These are phyloP conservation scores for Centruroides vittatus DNA, from an alignment of 1,140 invertebrate genomes.

Conservation along the genomic window DNA sequence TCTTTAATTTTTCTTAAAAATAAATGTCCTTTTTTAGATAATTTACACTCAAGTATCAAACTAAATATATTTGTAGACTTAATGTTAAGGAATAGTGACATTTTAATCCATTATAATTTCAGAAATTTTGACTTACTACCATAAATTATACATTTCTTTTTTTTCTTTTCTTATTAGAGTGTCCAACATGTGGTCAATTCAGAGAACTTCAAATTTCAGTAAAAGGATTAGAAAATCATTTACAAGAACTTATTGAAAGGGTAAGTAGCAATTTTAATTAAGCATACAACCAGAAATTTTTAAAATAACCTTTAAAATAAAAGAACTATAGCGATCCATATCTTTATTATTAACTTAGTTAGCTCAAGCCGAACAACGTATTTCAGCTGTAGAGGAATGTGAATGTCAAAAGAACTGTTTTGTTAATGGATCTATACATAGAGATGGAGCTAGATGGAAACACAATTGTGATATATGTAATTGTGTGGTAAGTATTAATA, in stretches of 20 bases:
- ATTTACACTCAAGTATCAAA: too few relatives aligned
- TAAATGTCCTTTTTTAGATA: too few relatives aligned
- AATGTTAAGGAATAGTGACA: too few relatives aligned
- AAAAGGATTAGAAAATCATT: conserved; percentile 44
- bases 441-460: conserved; percentile 67
- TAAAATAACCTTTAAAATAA: too few relatives aligned
- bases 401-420: conserved; percentile 76
- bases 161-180: conserved; percentile 34
- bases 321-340: too few relatives aligned
- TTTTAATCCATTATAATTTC: too few relatives aligned
- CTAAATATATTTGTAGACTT: too few relatives aligned
- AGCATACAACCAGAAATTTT: too few relatives aligned
- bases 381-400: conserved; percentile 64
- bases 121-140: too few relatives aligned
- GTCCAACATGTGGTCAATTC: conserved; percentile 80
- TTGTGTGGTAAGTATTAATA: conserved; percentile 46
- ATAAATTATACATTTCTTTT: too few relatives aligned
- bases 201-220: conserved; percentile 60
- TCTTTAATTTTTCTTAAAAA: too few relatives aligned
- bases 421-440: conserved; percentile 57
- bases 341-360: conserved; percentile 39
- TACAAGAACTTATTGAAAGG: conserved; percentile 48
- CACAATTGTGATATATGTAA: conserved; percentile 63
- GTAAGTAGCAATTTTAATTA: conserved; percentile 31
- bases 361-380: conserved; percentile 53